phyloP scores from a whole-genome alignment of 2,888 invertebrate species.

The Pyralis farinalis region DNA sequence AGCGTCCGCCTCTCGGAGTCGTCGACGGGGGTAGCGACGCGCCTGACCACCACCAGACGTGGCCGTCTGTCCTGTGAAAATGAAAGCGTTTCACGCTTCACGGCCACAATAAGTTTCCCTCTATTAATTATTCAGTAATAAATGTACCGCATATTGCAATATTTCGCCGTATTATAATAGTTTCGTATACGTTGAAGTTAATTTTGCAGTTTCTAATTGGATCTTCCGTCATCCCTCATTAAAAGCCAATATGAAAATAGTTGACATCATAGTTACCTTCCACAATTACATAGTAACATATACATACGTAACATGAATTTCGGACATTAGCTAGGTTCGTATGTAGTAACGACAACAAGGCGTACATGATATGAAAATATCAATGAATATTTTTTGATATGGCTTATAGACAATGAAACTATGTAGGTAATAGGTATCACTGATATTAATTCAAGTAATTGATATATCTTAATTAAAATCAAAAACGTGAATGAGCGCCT shows the following conservation, averaged over 20 bases:
- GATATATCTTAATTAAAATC: too few relatives aligned
- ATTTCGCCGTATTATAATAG: conserved; percentile 43
- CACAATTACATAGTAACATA: background rate
- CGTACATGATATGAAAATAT: too few relatives aligned
- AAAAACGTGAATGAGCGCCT: too few relatives aligned
- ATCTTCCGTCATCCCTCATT: conserved; percentile 45
- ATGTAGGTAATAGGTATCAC: too few relatives aligned
- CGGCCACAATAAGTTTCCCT: conserved; percentile 61
- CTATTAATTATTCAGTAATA: conserved; percentile 62
- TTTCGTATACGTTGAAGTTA: conserved; percentile 24
- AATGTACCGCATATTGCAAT: conserved; percentile 26
- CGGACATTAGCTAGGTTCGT: too few relatives aligned
- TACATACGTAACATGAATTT: too few relatives aligned
- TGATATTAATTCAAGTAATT: too few relatives aligned
- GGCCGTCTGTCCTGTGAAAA: conserved; percentile 60
- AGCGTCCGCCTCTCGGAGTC: conserved; percentile 24
- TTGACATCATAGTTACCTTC: background rate
- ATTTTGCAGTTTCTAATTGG: conserved; percentile 44
- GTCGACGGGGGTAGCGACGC: conserved; percentile 28
- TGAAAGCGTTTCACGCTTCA: conserved; percentile 73
- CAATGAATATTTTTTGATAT: too few relatives aligned
- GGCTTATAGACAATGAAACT: too few relatives aligned
- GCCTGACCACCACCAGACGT: conserved; percentile 30
- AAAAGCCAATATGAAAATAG: background rate
- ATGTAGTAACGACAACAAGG: too few relatives aligned